phyloP scores from a whole-genome alignment of 2,113 vertebrate genomes.

The Brachionichthys hirsutus region DNA sequence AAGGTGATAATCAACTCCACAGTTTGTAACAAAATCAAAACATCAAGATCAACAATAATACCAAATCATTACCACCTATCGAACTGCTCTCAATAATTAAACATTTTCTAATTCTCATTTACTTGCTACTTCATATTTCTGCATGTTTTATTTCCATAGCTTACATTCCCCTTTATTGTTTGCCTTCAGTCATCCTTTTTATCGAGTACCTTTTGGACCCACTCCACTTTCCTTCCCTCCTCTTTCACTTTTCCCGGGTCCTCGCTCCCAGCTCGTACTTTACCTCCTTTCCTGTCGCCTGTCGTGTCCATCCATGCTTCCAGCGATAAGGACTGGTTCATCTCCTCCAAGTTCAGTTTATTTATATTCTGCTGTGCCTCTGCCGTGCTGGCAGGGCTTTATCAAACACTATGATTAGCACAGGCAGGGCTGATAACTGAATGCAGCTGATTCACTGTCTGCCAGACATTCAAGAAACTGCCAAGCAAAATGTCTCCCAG shows the following conservation, averaged over 20 bases:
- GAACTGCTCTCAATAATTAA: neutral
- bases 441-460: conserved; percentile 38
- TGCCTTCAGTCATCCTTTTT: neutral
- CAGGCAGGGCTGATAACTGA: conserved; percentile 47
- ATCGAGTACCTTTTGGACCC: neutral
- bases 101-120: neutral
- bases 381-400: conserved; percentile 50
- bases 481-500: conserved; percentile 23
- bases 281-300: neutral
- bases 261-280: neutral
- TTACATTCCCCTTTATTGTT: neutral
- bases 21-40: neutral
- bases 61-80: too few species aligned
- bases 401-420: conserved; percentile 54
- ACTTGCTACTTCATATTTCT: neutral
- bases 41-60: too few species aligned
- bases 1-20: too few species aligned
- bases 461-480: conserved; percentile 19
- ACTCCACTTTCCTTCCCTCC: neutral
- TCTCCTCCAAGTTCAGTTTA: conserved; percentile 36
- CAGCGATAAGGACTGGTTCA: conserved; percentile 26
- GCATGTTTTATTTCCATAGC: neutral
- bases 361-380: conserved; percentile 45
- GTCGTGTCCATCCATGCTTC: neutral
- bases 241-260: neutral